Percentiles rank a stretch among this genome's conserved stretches.
Conservation (phyloP, 2,797 vertebrate species). For the Bradypodion pumilum region DNA sequence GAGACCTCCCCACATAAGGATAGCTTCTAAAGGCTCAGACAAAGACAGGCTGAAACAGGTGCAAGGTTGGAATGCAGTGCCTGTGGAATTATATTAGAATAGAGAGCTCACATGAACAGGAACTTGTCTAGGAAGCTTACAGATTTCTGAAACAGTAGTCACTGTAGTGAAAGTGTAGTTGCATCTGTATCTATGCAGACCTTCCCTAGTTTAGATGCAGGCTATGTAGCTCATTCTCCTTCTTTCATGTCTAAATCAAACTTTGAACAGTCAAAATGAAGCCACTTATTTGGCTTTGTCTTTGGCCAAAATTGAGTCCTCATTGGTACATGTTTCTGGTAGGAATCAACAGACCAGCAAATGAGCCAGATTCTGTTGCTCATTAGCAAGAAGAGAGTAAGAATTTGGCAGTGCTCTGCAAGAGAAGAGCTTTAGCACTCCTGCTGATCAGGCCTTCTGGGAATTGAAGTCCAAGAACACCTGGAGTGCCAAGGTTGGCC, state of each 20-base stretch:
- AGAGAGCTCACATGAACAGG: background rate
- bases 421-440: background rate
- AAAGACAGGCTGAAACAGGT: background rate
- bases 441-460: no score
- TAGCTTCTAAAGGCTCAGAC: fast-evolving
- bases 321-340: no score
- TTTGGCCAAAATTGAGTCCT: no score
- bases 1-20: background rate
- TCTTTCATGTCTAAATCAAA: no score
- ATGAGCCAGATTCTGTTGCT: no score
- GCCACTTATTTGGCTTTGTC: no score
- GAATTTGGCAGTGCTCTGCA: background rate
- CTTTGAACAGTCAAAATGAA: no score
- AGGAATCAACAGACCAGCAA: no score
- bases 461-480: no score
- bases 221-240: background rate
- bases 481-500: no score
- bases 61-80: background rate
- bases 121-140: background rate
- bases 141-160: background rate
- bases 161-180: background rate
- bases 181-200: background rate
- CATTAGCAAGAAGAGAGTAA: background rate
- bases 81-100: fast-evolving
- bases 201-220: background rate